These are phyloP conservation scores for Plumapathes pennacea DNA, from an alignment of 92 coral and sea anemone species.

Conservation along the genomic window DNA sequence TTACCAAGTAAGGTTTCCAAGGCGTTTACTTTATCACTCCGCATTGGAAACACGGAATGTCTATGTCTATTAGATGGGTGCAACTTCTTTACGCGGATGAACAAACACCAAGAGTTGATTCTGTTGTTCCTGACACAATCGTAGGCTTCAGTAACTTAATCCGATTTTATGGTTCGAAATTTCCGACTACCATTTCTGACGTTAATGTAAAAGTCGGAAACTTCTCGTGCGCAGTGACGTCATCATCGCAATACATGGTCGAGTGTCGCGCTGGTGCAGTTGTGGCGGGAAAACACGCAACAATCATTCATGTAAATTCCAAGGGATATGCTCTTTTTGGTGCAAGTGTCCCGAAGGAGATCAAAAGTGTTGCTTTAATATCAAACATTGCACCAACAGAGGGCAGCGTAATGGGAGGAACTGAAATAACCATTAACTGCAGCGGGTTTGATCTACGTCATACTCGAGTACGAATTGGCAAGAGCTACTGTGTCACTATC, in stretches of 20 bases:
- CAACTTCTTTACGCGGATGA: conserved; percentile 41
- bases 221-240: conserved; percentile 51
- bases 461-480: conserved; percentile 66
- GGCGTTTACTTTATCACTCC: conserved; percentile 22
- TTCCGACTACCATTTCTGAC: conserved; percentile 49
- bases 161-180: conserved; percentile 60
- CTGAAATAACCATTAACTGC: conserved; percentile 62
- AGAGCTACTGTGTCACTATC: conserved; percentile 27
- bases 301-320: conserved; percentile 26
- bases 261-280: conserved; percentile 54
- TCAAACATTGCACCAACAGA: conserved; percentile 66
- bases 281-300: conserved; percentile 53
- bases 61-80: conserved; percentile 31
- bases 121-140: conserved; percentile 60
- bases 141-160: conserved; percentile 42
- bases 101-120: conserved; percentile 61
- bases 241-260: conserved; percentile 48
- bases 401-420: conserved; percentile 82
- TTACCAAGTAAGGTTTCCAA: conserved; percentile 12
- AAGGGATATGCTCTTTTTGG: conserved; percentile 55
- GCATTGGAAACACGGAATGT: conserved; percentile 36
- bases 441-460: conserved; percentile 75
- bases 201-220: conserved; percentile 58
- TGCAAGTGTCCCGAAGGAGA: conserved; percentile 29
- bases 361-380: conserved; percentile 50